Percentiles rank a stretch among this genome's conserved stretches.
Evolutionary conservation across 2,113 vertebrate genomes (phyloP).

Genomic region (Lates calcarifer): DNA sequence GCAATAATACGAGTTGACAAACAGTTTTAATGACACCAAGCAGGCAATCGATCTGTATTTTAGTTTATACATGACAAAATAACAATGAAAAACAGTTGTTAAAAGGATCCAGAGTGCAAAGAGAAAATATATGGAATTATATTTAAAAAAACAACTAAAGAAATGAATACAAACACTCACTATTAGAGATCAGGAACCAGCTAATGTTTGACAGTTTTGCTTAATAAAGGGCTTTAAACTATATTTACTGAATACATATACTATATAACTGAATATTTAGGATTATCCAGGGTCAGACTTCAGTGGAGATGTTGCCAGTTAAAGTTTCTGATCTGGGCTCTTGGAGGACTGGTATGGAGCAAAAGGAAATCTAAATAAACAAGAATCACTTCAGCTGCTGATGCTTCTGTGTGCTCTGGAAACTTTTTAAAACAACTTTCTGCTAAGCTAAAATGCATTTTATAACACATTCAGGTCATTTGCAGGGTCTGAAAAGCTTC

Average conservation of each 20-base stretch:
- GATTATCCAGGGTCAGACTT: not conserved
- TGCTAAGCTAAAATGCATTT: not conserved
- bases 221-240: not conserved
- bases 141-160: too few relatives aligned
- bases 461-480: not conserved
- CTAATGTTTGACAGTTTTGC: not conserved
- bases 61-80: too few relatives aligned
- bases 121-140: too few relatives aligned
- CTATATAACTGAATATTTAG: not conserved
- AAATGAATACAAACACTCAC: not conserved
- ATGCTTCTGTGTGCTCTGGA: not conserved
- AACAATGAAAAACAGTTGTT: too few relatives aligned
- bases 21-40: too few relatives aligned
- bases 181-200: not conserved
- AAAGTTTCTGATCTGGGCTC: not conserved
- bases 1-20: too few relatives aligned
- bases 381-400: not conserved
- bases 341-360: not conserved
- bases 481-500: not conserved
- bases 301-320: not conserved
- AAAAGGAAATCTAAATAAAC: slow-evolving; percentile 1
- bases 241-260: too few relatives aligned
- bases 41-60: too few relatives aligned
- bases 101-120: too few relatives aligned
- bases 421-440: not conserved